Conservation (phyloP, 1,140 invertebrate genomes). For the Magallana angulata region DNA sequence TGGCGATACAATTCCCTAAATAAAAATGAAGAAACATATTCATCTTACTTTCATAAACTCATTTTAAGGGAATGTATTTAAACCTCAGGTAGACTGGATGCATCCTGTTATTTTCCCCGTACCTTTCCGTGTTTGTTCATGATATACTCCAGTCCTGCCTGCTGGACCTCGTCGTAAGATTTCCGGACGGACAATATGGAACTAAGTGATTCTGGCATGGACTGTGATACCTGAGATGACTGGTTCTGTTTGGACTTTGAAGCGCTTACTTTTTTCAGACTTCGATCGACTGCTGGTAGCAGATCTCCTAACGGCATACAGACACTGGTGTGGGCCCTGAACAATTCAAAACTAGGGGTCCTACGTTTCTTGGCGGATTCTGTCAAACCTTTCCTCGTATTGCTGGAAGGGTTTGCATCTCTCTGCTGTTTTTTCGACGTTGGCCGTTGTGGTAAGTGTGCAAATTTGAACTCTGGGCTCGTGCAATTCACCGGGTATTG, state of each 20-base stretch:
- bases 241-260: conserved; percentile 22
- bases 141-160: not conserved
- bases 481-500: conserved; percentile 51
- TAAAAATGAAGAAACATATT: not conserved
- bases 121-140: conserved; percentile 15
- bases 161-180: conserved; percentile 14
- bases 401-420: not conserved
- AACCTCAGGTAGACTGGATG: too few relatives aligned
- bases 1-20: not conserved
- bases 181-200: not conserved
- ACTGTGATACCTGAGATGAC: not conserved
- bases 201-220: conserved; percentile 15
- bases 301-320: conserved; percentile 52
- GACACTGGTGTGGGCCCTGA: conserved; percentile 51
- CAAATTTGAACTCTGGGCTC: conserved; percentile 50
- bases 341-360: conserved; percentile 48
- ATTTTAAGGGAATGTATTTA: not conserved
- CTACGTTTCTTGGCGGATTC: conserved; percentile 29
- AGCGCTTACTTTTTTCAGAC: conserved; percentile 25
- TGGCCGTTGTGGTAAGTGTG: conserved; percentile 44
- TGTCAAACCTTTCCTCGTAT: conserved; percentile 27
- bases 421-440: conserved; percentile 42
- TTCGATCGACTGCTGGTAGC: conserved; percentile 54
- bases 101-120: not conserved
- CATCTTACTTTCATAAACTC: not conserved